phyloP scores from a whole-genome alignment of 2,888 invertebrate species.

The Phengaris arion region DNA sequence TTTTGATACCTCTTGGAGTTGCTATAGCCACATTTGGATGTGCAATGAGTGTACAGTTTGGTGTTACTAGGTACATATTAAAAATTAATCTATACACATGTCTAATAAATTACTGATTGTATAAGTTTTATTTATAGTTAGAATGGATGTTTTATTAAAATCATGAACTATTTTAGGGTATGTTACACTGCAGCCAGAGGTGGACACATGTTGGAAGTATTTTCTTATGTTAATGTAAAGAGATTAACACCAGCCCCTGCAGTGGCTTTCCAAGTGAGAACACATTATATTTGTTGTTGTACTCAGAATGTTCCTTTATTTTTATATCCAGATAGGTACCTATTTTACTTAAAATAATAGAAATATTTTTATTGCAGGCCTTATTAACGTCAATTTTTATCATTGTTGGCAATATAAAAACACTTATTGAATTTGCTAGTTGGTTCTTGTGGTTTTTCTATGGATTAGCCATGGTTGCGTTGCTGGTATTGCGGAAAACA shows the following conservation, averaged over 20 bases:
- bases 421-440: conserved; percentile 90
- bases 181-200: conserved; percentile 90
- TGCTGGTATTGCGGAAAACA: conserved; percentile 85
- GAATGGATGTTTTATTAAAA: not conserved
- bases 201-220: conserved; percentile 88
- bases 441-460: conserved; percentile 94
- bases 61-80: conserved; percentile 80
- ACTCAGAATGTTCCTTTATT: not conserved
- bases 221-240: conserved; percentile 88
- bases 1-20: conserved; percentile 87
- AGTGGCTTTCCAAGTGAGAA: conserved; percentile 85
- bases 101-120: too few relatives aligned
- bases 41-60: conserved; percentile 87
- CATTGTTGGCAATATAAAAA: conserved; percentile 84
- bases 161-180: conserved; percentile 73
- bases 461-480: conserved; percentile 88
- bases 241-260: conserved; percentile 89
- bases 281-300: not conserved
- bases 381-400: conserved; percentile 85
- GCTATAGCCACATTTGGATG: conserved; percentile 89
- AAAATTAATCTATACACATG: too few relatives aligned
- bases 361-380: conserved; percentile 71
- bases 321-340: not conserved
- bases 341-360: not conserved
- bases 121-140: too few relatives aligned